A percentile compares a stretch with the other conserved stretches of the same genome.
Conservation (phyloP, 2,888 invertebrate genomes). For the Yponomeuta evonymella region DNA sequence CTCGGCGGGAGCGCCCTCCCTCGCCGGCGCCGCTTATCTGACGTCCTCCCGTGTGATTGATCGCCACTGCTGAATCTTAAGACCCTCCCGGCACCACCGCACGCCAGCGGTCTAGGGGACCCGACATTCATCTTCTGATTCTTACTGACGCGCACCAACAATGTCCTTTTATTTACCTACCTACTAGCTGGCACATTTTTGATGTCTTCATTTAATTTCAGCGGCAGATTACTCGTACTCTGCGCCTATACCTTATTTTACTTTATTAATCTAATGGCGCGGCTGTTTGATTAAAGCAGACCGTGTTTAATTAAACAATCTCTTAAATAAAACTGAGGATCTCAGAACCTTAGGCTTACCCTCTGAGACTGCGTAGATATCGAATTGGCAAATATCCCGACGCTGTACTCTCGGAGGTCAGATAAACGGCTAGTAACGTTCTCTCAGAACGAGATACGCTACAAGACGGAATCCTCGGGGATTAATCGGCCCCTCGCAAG, state of each 20-base stretch:
- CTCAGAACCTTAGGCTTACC: slow-evolving; percentile 37
- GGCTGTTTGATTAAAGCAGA: slow-evolving; percentile 42
- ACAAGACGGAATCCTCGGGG: slow-evolving; percentile 28
- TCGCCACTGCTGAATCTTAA: slow-evolving; percentile 49
- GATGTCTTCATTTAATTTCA: neutral
- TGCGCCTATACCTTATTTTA: slow-evolving; percentile 7
- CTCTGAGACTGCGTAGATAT: slow-evolving; percentile 40
- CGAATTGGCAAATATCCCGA: slow-evolving; percentile 43
- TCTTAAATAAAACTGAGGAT: slow-evolving; percentile 41
- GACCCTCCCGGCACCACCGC: slow-evolving; percentile 37
- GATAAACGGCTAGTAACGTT: slow-evolving; percentile 34
- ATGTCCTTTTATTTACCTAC: neutral
- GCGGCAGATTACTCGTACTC: neutral
- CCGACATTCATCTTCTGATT: slow-evolving; percentile 35
- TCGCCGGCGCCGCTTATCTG: slow-evolving; percentile 42
- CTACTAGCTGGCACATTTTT: neutral
- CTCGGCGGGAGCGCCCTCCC: slow-evolving; percentile 18
- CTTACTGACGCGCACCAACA: slow-evolving; percentile 24
- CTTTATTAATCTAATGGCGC: slow-evolving; percentile 34
- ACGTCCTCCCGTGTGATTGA: slow-evolving; percentile 58
- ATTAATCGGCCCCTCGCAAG: slow-evolving; percentile 27
- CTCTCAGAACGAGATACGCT: slow-evolving; percentile 33
- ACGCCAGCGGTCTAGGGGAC: slow-evolving; percentile 33
- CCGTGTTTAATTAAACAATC: slow-evolving; percentile 49
- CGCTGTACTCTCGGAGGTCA: slow-evolving; percentile 24